Base-by-base conservation (phyloP, 2,888 invertebrate species). In the Zaprionus bogoriensis region DNA sequence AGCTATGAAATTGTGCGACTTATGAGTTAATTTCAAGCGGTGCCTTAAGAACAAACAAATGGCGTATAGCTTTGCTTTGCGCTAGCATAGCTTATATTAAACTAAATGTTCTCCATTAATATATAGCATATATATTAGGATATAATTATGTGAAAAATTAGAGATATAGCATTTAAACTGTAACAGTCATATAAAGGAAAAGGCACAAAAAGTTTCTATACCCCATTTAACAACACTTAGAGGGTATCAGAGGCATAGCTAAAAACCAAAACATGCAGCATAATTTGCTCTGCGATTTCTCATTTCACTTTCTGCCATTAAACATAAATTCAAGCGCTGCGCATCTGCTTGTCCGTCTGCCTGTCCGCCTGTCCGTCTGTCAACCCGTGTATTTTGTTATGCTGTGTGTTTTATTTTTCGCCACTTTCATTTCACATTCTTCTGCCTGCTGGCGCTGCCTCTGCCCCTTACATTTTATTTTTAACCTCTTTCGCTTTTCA, bases 281-380 rank as follows among this genome's bases (percentile, higher is more conserved):
- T 79, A 82, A 79, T 79, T 79, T 79, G 79, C 77, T 74, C 45
- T 68, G 41, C 22, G 83, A 82, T 76, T 77, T 70, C 55, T 60
- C 63, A 62, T 67, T 67, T 62, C 41, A 41, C 14, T 32, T 48
- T 57, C 41, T 32, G 62, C 62, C 75, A 75, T 81, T 63, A 72
- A 72, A 64, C 76, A 75, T 67, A 61, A 62, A 65, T 53, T 45
- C 39, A 28, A 30, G 12, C 19, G 17, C 25, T 32, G 23, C 22
- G 32, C 30, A 44, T 45, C 47, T n/a, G 4, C 5, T 38, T 2
- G 14, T 9, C 17, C 12, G 6, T 9, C 36, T 10, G 12, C 19
- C 36, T 48, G 32, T 47, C 47, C n/a, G 19, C 22, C 38, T 23
- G 23, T 14, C 10, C n/a, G 38, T 20, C 38, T 39, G 41, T 41